Conservation (phyloP, 2,888 invertebrate species). For the Amphiduros pacificus region DNA sequence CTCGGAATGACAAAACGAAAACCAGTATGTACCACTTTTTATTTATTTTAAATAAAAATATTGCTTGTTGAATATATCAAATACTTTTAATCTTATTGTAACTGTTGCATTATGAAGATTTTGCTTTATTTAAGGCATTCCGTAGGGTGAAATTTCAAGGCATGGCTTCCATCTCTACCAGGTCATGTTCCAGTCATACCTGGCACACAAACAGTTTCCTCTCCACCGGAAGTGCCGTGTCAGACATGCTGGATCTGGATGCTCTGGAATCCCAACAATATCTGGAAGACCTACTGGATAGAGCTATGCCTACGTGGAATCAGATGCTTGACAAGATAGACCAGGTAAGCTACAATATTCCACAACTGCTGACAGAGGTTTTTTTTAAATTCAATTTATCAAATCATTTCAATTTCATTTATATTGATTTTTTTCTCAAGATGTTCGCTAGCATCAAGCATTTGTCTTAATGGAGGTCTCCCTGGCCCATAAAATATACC, state of each 20-base stretch:
- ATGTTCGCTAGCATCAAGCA: too few relatives aligned
- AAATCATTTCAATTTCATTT: too few relatives aligned
- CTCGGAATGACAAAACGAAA: conserved; percentile 47
- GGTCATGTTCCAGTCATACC: conserved; percentile 29
- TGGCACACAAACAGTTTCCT: conserved; percentile 1
- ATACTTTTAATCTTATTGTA: conserved; percentile 4
- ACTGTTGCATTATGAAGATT: neutral
- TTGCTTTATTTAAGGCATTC: conserved; percentile 41
- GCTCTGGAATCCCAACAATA: conserved; percentile 8
- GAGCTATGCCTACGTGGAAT: conserved; percentile 39
- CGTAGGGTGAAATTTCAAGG: conserved; percentile 49
- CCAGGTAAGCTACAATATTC: too few relatives aligned
- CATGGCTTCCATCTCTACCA: conserved; percentile 43
- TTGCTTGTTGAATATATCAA: too few relatives aligned
- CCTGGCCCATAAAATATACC: too few relatives aligned
- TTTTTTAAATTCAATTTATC: too few relatives aligned
- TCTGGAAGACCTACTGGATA: conserved; percentile 31
- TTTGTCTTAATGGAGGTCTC: too few relatives aligned
- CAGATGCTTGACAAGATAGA: conserved; percentile 36
- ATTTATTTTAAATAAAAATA: too few relatives aligned
- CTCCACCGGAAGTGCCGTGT: conserved; percentile 16
- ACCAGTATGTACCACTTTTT: conserved; percentile 49
- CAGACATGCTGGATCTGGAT: neutral
- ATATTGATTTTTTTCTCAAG: too few relatives aligned
- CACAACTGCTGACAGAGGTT: too few relatives aligned